Evolutionary conservation across 2,888 invertebrate species (phyloP), one percentile per base, ranked within the genome.

Genomic region (Lasioglossum malachurum): DNA sequence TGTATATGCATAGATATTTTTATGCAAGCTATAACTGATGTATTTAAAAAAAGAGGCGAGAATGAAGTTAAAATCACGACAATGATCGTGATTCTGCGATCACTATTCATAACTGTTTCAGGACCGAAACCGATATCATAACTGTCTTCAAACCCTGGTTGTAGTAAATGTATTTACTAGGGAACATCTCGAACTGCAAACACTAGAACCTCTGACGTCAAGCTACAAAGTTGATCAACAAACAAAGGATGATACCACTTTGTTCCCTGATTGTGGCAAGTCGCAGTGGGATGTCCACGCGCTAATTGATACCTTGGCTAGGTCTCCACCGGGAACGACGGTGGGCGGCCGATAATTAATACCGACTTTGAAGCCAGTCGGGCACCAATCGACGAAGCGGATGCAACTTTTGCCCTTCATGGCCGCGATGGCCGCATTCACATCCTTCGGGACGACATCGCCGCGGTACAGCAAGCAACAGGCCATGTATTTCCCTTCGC

Each of bases 321-420:
- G 89, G 86, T 95, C 95, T 31, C 95, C 95, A 12, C 93, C 94
- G 1, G 95, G 95, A 4, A 95, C 94, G 10, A 93, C 93, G 2
- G 95, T 95, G 0, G 94, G 95, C 10, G 95, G 94, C 75, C 94
- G 96, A 88, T 96, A 96, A 91, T 96, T 96, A 44, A 96, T 96
- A 1, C 96, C 96, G 64, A 97, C 97, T 96, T 98, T 98, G 94
- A 98, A 98, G 0, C 99, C 98, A 12, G 98, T 98, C 3, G 98
- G 98, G 94, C 98, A 98, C 98, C 98, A 98, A 94, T 98, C 98
- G n/a, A 99, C 98, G 93, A 99, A 99, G 88, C 98, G 97, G 80
- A 99, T 98, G 77, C 96, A 96, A 91, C 97, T 97, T 90, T 97
- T 97, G 0, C 97, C 96, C 95, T 98, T 98, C 96, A 98, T 97